Evolutionary conservation across 2,888 invertebrate species (phyloP), one percentile per base, ranked within the genome.

Genomic region (Horisme vitalbata): DNA sequence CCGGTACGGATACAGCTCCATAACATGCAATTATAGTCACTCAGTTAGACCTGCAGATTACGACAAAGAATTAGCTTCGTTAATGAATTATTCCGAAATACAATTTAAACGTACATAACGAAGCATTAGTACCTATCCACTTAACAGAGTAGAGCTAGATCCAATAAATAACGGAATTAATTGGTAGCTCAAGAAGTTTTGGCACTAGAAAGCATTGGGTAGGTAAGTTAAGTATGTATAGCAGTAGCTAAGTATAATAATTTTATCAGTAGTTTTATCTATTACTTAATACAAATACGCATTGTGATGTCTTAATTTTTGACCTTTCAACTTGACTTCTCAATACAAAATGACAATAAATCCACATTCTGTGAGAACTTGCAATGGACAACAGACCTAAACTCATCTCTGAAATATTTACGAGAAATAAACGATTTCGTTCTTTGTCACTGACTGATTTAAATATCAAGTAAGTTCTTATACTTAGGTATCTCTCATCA

Each of bases 21-120:
- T 23, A 44, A 30, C 52, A 52, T 34, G 41, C 37, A 34, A 45
- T 45, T 41, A 41, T 8, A 10, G 21, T 35, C 9, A 31, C 21
- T 28, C 10, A 7, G 34, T 26, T 4, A 11, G 26, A 18, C 18
- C 18, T 18, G 6, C 6, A 18, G 6, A 4, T 18, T n/a, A n/a
- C n/a, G n/a, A n/a, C n/a, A n/a, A n/a, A n/a, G n/a, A n/a, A n/a
- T n/a, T n/a, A n/a, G n/a, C n/a, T n/a, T n/a, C n/a, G n/a, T n/a
- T n/a, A n/a, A n/a, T 26, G 10, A 26, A 11, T 26, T 11, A 11
- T 10, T 26, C 11, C 10, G 11, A 26, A 33, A 18, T 33, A 21
- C 21, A 11, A 26, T 11, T 11, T 26, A 26, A n/a, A n/a, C 26
- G 9, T 5, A 10, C 5, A 11, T 11, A 26, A 11, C 26, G 11